These are phyloP conservation scores for Calyptomena viridis DNA, from an alignment of 2,113 vertebrate species.

Conservation along the genomic window DNA sequence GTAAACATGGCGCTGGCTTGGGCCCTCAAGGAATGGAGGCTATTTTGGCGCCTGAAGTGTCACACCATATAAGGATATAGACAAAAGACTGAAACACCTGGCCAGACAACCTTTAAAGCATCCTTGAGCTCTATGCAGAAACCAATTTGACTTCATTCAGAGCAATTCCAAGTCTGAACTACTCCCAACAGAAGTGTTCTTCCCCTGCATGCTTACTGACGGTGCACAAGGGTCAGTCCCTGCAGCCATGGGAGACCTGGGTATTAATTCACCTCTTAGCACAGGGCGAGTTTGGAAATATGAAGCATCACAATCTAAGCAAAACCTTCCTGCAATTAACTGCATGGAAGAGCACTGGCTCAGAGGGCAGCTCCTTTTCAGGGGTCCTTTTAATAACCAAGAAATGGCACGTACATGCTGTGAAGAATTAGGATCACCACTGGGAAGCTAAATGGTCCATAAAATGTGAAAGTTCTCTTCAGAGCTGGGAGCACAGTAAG, in stretches of 20 bases:
- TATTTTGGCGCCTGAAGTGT: slow-evolving; percentile 9
- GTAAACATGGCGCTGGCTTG: neutral
- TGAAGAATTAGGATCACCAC: slow-evolving; percentile 47
- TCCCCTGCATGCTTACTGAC: neutral
- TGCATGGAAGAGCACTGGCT: slow-evolving; percentile 5
- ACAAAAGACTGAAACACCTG: neutral
- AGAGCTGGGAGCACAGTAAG: neutral
- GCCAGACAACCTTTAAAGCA: neutral
- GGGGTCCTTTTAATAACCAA: slow-evolving; percentile 33
- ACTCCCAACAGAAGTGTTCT: neutral
- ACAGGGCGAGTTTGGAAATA: slow-evolving; percentile 22
- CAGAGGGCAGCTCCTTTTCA: slow-evolving; percentile 44
- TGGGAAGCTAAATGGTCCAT: slow-evolving; percentile 54
- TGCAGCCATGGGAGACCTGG: neutral
- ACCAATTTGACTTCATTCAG: slow-evolving; percentile 14
- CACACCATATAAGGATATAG: neutral
- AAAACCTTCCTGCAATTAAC: slow-evolving; percentile 29
- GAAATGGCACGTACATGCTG: slow-evolving; percentile 38
- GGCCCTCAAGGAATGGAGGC: neutral
- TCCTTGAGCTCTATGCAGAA: neutral
- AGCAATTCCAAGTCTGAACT: slow-evolving; percentile 33
- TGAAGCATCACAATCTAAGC: slow-evolving; percentile 2
- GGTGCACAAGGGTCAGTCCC: slow-evolving; percentile 44
- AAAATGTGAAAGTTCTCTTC: slow-evolving; percentile 34
- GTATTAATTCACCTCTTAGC: slow-evolving; percentile 59